Evolutionary conservation across 2,113 vertebrate genomes (phyloP), one percentile per base, ranked within the genome.

Genomic region (Psammodynastes pulverulentus): DNA sequence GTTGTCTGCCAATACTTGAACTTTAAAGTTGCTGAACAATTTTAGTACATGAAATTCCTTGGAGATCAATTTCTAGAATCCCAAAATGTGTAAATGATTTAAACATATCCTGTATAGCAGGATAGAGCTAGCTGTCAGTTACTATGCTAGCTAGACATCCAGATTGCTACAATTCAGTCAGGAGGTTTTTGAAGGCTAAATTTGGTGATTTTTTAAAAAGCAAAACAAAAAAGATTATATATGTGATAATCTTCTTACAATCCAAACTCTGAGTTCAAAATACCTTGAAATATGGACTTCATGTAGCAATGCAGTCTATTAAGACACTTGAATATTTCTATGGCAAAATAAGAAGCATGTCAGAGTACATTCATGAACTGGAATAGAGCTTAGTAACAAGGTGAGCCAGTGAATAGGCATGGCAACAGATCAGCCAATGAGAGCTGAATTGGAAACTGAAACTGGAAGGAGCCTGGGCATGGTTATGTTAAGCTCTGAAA

Each of bases 1-100:
- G 1, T 29, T 94, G 53, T 8, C 62, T 93, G 95, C 87, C 89
- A 92, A 19, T n/a, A 34, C 89, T 91, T 88, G 9, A 4, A 91
- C 90, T 90, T 92, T 93, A 45, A 92, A 95, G 88, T 46, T 92
- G 94, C 94, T 92, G 23, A 84, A 95, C 92, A 92, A 93, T 29
- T 86, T 95, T 95, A 19, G 92, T 17, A 0, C 90, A 0, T 0
- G 89, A 85, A 90, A 84, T 53, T 0, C 84, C 93, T 29, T 89
- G 72, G 90, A 54, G 89, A 94, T 95, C 89, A 90, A 12, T 72
- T 7, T 91, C 53, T 9, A 0, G 54, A 88, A 51, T 0, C 6
- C 62, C 94, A 91, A 95, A 94, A 94, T 93, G 79, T 79, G 91
- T 91, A 24, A 9, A 58, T 88, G 86, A 87, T 5, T 92, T 46